Evolutionary conservation across 92 coral and sea anemone species (phyloP), one percentile per base, ranked within the genome.

Genomic region (Actinostola sp.): DNA sequence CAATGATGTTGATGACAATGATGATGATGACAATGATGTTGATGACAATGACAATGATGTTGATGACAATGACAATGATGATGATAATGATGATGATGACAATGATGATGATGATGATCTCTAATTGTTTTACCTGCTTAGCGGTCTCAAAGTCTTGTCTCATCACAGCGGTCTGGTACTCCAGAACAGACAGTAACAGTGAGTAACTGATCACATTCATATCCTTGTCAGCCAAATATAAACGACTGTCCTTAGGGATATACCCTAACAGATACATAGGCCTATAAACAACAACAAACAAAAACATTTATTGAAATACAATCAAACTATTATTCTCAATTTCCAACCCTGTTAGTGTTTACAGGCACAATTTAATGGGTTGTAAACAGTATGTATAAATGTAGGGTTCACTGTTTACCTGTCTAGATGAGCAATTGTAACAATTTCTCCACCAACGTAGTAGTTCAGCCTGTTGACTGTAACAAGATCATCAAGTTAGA

Each of bases 101-200:
- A 29, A 24, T 24, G 30, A 35, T 12, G 23, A 17, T 15, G 20
- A 41, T 34, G 50, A 30, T 21, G 1, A 63, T 17, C 16, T 29
- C 50, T 24, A 11, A 26, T 32, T 6, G 7, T n/a, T 19, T 43
- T 60, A 93, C 98, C 97, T 91, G 98, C 68, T 94, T 94, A 13
- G 98, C 98, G 10, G 98, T 94, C 23, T 94, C 98, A 88, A 94
- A 94, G 82, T 94, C 98, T 65, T 91, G 88, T 67, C 98, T 88
- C 98, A 94, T 94, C 13, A 94, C 98, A 43, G 98, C 98, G 19
- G 98, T 94, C 83, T 94, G 98, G 55, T 94, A 94, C 58, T 94
- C 98, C 71, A 94, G 73, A 31, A 94, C 98, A 15, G 98, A 94
- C 32, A 94, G 70, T 66, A 93, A 53, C 41, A 93, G 81, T 10